These are phyloP conservation scores for Campoplex capitator DNA, from an alignment of 2,888 invertebrate species.

Conservation along the genomic window DNA sequence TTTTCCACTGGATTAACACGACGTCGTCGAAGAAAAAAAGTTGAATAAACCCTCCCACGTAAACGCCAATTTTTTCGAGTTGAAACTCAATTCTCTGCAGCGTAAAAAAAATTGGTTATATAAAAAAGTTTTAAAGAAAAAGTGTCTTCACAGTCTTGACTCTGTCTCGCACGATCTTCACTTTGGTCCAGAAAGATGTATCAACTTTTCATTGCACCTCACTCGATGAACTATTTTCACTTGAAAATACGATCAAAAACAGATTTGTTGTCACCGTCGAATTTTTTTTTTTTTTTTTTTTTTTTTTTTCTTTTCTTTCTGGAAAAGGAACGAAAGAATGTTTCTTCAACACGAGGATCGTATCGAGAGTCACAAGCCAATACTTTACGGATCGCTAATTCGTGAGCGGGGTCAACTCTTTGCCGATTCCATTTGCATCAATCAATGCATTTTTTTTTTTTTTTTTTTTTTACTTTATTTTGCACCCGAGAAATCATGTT, in stretches of 20 bases:
- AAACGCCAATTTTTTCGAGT: background rate
- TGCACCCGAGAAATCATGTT: background rate
- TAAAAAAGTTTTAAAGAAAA: background rate
- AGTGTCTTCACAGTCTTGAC: background rate
- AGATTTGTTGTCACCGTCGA: background rate
- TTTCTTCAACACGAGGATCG: constrained; percentile 2
- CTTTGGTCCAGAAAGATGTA: background rate
- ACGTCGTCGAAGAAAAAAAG: background rate
- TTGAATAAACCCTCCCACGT: background rate
- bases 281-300: constrained; percentile 22
- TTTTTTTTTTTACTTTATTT: background rate
- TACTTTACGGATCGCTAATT: constrained; percentile 61
- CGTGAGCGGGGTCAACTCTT: constrained; percentile 47
- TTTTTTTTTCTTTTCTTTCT: constrained; percentile 11
- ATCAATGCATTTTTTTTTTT: background rate
- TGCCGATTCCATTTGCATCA: constrained; percentile 32
- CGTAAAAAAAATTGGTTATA: background rate
- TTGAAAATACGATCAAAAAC: background rate
- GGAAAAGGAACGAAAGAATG: constrained; percentile 21
- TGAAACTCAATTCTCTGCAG: background rate
- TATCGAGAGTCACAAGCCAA: constrained; percentile 57
- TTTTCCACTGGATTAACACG: background rate
- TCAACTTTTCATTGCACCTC: background rate
- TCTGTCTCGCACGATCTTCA: background rate
- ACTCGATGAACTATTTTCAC: background rate